phyloP scores from a whole-genome alignment of 2,797 vertebrate species.

The Lemur catta region DNA sequence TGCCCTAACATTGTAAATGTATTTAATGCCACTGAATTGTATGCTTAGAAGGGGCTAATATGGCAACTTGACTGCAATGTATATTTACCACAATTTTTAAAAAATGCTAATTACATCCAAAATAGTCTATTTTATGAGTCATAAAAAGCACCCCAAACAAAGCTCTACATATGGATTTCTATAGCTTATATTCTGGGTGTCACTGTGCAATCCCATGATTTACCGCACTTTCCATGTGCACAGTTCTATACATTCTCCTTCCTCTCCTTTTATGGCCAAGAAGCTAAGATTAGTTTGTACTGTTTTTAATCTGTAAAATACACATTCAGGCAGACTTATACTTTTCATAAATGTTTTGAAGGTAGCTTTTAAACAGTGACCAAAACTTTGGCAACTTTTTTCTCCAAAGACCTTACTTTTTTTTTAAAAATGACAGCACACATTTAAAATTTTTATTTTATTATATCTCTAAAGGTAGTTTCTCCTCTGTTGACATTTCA shows the following conservation, averaged over 20 bases:
- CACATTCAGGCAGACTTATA: conserved; percentile 35
- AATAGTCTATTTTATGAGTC: neutral
- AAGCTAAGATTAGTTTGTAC: neutral
- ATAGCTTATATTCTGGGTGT: neutral
- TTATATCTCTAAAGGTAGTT: neutral
- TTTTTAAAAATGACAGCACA: neutral
- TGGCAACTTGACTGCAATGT: neutral
- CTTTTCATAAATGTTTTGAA: conserved; percentile 48
- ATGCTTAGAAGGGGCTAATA: neutral
- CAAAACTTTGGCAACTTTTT: conserved; percentile 3
- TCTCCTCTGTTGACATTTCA: neutral
- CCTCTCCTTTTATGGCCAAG: conserved; percentile 71
- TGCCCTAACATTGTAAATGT: neutral
- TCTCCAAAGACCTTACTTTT: neutral
- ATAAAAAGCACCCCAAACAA: neutral
- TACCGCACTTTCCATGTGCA: neutral
- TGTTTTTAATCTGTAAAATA: conserved; percentile 14
- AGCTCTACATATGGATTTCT: neutral
- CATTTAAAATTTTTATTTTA: conserved; percentile 22
- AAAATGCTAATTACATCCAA: neutral
- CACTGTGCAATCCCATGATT: neutral
- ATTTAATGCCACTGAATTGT: neutral
- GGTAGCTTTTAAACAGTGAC: conserved; percentile 56
- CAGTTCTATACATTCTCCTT: conserved; percentile 40
- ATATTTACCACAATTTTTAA: neutral